These are phyloP conservation scores for Poecilia gillii DNA, from an alignment of 2,797 vertebrate species.

Conservation along the genomic window DNA sequence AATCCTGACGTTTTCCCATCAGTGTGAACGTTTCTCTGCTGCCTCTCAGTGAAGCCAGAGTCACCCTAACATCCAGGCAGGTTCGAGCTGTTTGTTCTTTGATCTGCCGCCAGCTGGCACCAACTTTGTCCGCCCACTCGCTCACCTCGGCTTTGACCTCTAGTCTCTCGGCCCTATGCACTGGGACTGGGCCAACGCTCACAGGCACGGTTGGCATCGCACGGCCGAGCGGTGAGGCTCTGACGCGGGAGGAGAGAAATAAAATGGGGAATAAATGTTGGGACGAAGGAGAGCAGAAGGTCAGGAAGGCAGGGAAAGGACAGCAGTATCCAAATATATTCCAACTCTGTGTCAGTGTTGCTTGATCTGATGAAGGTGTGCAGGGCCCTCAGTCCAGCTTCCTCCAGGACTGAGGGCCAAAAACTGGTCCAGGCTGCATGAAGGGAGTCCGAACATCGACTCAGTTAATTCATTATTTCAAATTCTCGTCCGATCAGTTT, in stretches of 20 bases:
- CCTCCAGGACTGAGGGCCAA: neutral
- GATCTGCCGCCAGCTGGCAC: slow-evolving; percentile 80
- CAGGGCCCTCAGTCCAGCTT: neutral
- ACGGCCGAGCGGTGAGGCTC: slow-evolving; percentile 35
- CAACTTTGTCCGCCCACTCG: slow-evolving; percentile 41
- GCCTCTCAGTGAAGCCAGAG: slow-evolving; percentile 1
- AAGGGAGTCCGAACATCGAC: neutral
- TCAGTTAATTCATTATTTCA: neutral
- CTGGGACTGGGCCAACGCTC: slow-evolving; percentile 75
- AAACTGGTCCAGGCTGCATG: neutral
- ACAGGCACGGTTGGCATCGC: slow-evolving; percentile 70
- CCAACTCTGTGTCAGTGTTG: neutral
- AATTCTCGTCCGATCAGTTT: no score
- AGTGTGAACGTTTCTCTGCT: neutral
- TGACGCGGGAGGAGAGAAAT: slow-evolving; percentile 12
- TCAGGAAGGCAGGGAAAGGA: neutral
- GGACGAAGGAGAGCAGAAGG: slow-evolving; percentile 13
- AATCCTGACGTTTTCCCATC: neutral
- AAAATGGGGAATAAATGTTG: slow-evolving; percentile 28
- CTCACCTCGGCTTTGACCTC: slow-evolving; percentile 75
- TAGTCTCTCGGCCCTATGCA: slow-evolving; percentile 53
- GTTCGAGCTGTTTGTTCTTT: slow-evolving; percentile 50
- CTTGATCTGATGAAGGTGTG: neutral
- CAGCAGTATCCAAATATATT: slow-evolving; percentile 1
- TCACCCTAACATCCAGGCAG: slow-evolving; percentile 39